phyloP scores from a whole-genome alignment of 2,797 vertebrate genomes.

The Lemur catta region DNA sequence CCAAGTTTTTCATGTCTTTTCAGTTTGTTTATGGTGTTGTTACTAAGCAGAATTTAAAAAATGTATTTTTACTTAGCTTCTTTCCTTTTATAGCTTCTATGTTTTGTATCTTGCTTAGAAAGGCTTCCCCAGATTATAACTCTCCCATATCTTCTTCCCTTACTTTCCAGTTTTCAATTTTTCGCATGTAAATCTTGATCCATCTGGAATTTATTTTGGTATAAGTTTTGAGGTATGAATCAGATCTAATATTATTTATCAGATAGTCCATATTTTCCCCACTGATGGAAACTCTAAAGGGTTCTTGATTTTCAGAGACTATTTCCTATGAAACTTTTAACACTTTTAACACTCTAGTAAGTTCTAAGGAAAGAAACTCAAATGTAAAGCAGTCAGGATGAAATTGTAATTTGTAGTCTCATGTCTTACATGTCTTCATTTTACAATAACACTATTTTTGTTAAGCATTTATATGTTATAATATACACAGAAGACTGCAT shows the following conservation, averaged over 20 bases:
- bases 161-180: neutral
- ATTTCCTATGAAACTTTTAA: neutral
- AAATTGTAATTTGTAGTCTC: conserved; percentile 11
- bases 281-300: neutral
- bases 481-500: neutral
- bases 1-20: conserved; percentile 36
- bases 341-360: neutral
- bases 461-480: neutral
- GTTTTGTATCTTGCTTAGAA: conserved; percentile 8
- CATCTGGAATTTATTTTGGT: conserved; percentile 11
- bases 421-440: neutral
- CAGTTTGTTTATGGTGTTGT: conserved; percentile 12
- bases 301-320: neutral
- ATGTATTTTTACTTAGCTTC: conserved; percentile 24
- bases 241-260: neutral
- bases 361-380: neutral
- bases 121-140: conserved; percentile 20
- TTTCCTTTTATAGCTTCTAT: conserved; percentile 16
- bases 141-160: neutral
- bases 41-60: conserved; percentile 1
- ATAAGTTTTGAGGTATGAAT: neutral
- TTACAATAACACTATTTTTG: neutral
- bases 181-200: conserved; percentile 6
- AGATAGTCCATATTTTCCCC: neutral
- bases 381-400: neutral